Percentiles rank a stretch among this genome's conserved stretches.
Evolutionary conservation across 2,888 invertebrate species (phyloP).

Genomic region (Chouioia cunea): DNA sequence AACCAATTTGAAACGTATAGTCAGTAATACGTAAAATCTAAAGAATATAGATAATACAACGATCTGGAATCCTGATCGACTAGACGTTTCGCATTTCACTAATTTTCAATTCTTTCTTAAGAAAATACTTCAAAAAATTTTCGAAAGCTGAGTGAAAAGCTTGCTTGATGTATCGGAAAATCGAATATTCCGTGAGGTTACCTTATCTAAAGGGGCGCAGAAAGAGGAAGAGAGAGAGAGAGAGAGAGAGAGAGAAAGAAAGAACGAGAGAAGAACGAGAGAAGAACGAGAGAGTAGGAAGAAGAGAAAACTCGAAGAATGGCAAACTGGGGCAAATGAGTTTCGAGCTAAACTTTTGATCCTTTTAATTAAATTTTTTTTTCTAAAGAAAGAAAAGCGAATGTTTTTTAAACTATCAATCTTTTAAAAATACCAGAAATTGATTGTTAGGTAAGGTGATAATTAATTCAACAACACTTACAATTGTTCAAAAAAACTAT

Average conservation of each 20-base stretch:
- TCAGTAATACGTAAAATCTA: no score
- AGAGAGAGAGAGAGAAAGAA: no score
- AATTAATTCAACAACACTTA: no score
- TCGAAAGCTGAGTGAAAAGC: background rate
- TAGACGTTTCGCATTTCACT: no score
- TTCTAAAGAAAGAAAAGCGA: slow-evolving; percentile 17
- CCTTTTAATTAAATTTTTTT: slow-evolving; percentile 27
- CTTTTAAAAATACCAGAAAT: slow-evolving; percentile 1
- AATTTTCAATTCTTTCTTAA: background rate
- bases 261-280: background rate
- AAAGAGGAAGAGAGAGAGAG: no score
- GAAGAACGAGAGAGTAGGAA: no score
- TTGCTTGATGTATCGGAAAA: slow-evolving; percentile 10
- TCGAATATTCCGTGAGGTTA: slow-evolving; percentile 19
- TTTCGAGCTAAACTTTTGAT: slow-evolving; percentile 25
- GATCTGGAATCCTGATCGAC: no score
- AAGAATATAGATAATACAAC: no score
- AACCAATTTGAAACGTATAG: no score
- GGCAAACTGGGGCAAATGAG: slow-evolving; percentile 15
- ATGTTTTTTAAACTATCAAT: slow-evolving; percentile 13
- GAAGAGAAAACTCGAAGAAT: slow-evolving; percentile 8
- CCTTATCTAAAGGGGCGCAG: slow-evolving; percentile 6
- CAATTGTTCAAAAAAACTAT: no score
- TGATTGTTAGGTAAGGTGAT: background rate
- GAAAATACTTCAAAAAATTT: background rate